Base-by-base conservation (phyloP, 2,113 vertebrate species). In the Pelobates fuscus region DNA sequence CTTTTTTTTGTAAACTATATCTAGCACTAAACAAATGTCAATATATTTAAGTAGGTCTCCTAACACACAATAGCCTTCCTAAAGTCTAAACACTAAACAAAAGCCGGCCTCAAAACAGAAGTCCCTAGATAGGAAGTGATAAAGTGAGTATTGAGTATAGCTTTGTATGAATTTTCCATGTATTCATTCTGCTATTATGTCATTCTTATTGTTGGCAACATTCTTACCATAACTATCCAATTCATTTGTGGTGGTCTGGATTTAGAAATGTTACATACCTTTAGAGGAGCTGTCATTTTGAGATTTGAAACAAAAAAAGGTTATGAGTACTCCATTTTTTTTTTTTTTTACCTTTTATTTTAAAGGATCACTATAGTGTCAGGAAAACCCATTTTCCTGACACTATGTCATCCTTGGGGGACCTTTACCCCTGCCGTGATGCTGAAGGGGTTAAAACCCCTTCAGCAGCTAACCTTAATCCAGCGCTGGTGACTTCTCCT, bases 131-230 rank as follows among this genome's bases (percentile, higher is more conserved):
- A 82, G 96, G 95, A 97, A 97, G 91, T 92, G 95, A 97, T 97
- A 93, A 96, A 94, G 90, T 88, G 88, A 84, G 84, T 89, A 92
- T 92, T 92, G 89, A 92, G 89, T 87, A 81, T 84, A 84, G 83
- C 88, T 89, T 85, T 92, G 91, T 89, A 80, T 86, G 94, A 94
- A 92, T 93, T 94, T 98, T 98, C 94, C 95, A 95, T 85, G 93
- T 95, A 96, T 97, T 96, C 93, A 95, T 88, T 80, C 80, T 88
- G 80, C 85, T 88, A 91, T 94, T 93, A 95, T 94, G 93, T 96
- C 94, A 95, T 92, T 86, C 88, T 90, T 88, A 67, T 67, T 75
- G 72, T 75, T 75, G 29, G 71, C 29, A 8, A 5, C 10, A 23
- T 55, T 14, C 7, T 41, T 44, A 18, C 1, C 62, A 41, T 11